Evolutionary conservation across 2,888 invertebrate species (phyloP).

Genomic region (Torymus aiolomorphi): DNA sequence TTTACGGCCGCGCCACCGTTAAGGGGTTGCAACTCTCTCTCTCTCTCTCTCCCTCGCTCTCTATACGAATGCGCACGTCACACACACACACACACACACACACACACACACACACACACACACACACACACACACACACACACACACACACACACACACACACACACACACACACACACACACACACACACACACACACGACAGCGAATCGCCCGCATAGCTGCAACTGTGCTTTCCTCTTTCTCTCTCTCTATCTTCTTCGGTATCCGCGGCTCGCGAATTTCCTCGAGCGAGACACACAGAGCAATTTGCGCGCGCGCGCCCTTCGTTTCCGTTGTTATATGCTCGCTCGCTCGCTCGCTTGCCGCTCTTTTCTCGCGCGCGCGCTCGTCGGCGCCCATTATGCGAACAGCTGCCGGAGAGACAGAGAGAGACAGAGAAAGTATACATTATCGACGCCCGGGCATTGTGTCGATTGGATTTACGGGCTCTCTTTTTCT

Average conservation of each 20-base stretch:
- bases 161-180: no score
- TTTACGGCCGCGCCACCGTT: conserved; percentile 9
- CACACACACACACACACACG: no score
- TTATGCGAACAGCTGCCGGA: conserved; percentile 36
- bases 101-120: no score
- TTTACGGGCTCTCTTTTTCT: conserved; percentile 38
- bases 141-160: no score
- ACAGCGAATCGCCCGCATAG: conserved; percentile 31
- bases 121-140: no score
- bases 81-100: no score
- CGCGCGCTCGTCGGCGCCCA: neutral
- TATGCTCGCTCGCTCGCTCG: no score
- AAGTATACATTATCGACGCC: conserved; percentile 26
- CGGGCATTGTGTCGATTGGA: conserved; percentile 43
- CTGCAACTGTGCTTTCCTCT: neutral
- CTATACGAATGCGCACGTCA: no score
- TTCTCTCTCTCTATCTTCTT: neutral
- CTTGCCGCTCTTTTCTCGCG: neutral
- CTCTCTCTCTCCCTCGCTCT: neutral
- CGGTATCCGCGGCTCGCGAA: conserved; percentile 13
- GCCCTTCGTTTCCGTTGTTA: conserved; percentile 42
- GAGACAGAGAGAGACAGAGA: conserved; percentile 29
- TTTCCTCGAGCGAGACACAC: conserved; percentile 25
- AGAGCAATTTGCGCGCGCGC: conserved; percentile 25
- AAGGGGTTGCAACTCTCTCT: conserved; percentile 7